phyloP scores from a whole-genome alignment of 2,888 invertebrate genomes.

The Catocala sponsa region DNA sequence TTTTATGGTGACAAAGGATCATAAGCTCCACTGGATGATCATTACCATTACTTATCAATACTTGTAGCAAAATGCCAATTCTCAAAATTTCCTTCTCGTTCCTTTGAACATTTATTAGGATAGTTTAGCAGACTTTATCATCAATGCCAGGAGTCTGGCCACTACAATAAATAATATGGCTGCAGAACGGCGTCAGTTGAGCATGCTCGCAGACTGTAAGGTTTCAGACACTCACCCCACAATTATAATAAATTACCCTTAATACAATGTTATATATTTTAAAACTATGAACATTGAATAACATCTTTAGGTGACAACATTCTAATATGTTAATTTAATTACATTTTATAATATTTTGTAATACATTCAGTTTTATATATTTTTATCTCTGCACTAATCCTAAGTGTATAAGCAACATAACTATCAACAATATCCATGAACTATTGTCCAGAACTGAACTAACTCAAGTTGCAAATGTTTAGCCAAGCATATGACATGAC shows the following conservation, averaged over 20 bases:
- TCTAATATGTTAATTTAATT: constrained; percentile 9
- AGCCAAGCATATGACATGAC: constrained; percentile 25
- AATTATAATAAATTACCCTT: constrained; percentile 1
- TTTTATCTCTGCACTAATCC: constrained; percentile 46
- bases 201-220: too few relatives aligned
- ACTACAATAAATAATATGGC: too few relatives aligned
- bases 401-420: constrained; percentile 34
- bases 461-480: constrained; percentile 35
- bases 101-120: too few relatives aligned
- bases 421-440: constrained; percentile 24
- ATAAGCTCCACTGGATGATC: too few relatives aligned
- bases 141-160: too few relatives aligned
- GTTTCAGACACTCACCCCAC: too few relatives aligned
- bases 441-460: constrained; percentile 25
- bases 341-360: not conserved
- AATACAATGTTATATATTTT: constrained; percentile 11
- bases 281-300: constrained; percentile 19
- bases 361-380: constrained; percentile 9
- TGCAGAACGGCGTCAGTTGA: too few relatives aligned
- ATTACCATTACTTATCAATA: too few relatives aligned
- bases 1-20: too few relatives aligned
- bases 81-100: too few relatives aligned
- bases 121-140: too few relatives aligned
- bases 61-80: too few relatives aligned
- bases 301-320: constrained; percentile 14